Base-by-base conservation (phyloP, 2,797 vertebrate species). In the Acanthiza pusilla region DNA sequence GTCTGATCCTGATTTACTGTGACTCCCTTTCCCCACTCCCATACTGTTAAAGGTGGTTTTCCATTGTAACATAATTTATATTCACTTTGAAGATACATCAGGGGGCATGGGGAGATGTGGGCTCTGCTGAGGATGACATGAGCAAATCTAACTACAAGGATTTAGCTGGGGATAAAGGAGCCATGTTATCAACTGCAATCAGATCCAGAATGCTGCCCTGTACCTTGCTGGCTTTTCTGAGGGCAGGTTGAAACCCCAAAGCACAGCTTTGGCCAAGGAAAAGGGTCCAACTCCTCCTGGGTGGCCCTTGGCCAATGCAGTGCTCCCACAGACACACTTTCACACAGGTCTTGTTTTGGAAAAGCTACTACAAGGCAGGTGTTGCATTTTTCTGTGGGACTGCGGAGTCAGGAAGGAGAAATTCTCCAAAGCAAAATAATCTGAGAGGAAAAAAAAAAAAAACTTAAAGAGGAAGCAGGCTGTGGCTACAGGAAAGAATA, bases 401-500 rank as follows among this genome's bases (percentile, higher is more conserved):
- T 75, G 32, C 53, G 10, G n/a, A 48, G 48, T 73, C 47, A 54
- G 61, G 53, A 45, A 62, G 51, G 71, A 96, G 84, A 96, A 96
- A 92, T 88, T 91, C 51, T 92, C 89, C 29, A 43, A 91, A 95
- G 86, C 54, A 86, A 89, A 89, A 87, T 9, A 78, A 82, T 22
- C n/a, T 58, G 67, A 68, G 34, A 90, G 50, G n/a, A 30, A 29
- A 19, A 30, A 55, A 32, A 45, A 23, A 29, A 18, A 32, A 62
- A 40, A 45, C 29, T 83, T 73, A 79, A 95, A 82, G 60, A 93
- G 96, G 93, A 94, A 83, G 71, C 32, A 75, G 72, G 27, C 91
- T 91, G 67, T 86, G 30, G 55, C 76, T 78, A 85, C 86, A 96
- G 96, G 96, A 96, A 96, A 92, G 81, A 77, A 71, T 97, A 94